These are phyloP conservation scores for Sorex araneus DNA, from an alignment of 2,113 vertebrate genomes.

Conservation along the genomic window DNA sequence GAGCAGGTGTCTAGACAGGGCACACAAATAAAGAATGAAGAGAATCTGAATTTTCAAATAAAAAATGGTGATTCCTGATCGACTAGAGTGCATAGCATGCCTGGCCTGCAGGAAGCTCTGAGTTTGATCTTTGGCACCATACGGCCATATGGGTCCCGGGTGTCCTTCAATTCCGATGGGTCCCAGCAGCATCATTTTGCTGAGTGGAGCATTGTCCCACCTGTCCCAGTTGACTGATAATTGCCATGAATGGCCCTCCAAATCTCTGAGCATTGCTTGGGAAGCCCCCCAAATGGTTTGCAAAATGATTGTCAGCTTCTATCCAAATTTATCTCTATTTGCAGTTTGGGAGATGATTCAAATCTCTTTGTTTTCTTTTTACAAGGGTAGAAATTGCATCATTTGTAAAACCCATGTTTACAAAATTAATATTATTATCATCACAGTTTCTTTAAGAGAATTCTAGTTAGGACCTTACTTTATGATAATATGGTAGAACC, in stretches of 20 bases:
- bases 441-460: not conserved
- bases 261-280: no score
- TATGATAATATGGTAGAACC: not conserved
- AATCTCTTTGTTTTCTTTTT: not conserved
- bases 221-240: no score
- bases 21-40: not conserved
- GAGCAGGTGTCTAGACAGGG: not conserved
- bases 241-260: no score
- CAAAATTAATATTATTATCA: not conserved
- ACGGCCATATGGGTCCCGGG: no score
- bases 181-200: no score
- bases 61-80: not conserved
- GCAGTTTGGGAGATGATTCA: not conserved
- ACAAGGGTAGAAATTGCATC: slow-evolving; percentile 22
- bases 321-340: not conserved
- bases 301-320: not conserved
- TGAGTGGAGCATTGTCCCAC: no score
- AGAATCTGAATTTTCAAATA: slow-evolving; percentile 35
- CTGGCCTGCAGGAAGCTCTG: no score
- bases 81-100: no score
- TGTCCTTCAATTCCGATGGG: no score
- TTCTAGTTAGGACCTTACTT: not conserved
- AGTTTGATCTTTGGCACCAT: no score
- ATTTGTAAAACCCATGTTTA: not conserved
- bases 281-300: no score